Base-by-base conservation (phyloP, 2,113 vertebrate species). In the Tenebrosternarchus preto region DNA sequence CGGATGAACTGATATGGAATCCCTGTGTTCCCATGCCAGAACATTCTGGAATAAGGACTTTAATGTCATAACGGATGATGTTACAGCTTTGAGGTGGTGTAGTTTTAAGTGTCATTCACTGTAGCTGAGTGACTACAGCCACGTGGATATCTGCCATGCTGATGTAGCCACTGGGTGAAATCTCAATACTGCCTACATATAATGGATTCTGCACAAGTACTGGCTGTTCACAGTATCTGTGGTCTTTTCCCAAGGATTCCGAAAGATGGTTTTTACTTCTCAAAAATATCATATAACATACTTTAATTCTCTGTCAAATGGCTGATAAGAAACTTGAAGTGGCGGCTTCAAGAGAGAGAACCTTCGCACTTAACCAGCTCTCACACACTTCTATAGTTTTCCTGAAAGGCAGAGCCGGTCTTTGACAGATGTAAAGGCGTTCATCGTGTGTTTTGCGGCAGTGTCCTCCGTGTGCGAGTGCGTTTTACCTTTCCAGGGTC, bases 1-100 rank as follows among this genome's bases (percentile, higher is more conserved):
- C 84, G 81, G 82, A 79, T 84, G 82, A 70, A 78, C 53, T 76
- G 80, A 77, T 70, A 71, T 55, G 22, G 73, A 66, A 59, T 46
- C 53, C 56, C 39, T 29, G 27, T 8, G 31, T 68, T 68, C 78
- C 25, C 70, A 60, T 60, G 15, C 11, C 55, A 72, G 59, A 79
- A 24, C 16, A 66, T 3, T 17, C 31, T 29, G 39, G 46, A 67
- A 75, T 27, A 16, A 72, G 20, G 12, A 53, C 56, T 8, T 66
- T 68, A 36, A 31, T 85, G 59, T 53, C 29, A 72, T 43, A 25
- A 55, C n/a, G 50, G 67, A 56, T 59, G 77, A n/a, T 8, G 9
- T 59, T 63, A 56, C 15, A 19, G 19, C 55, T 63, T 20, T 53
- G n/a, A 64, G 72, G 69, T 56, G 60, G 50, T 69, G 79, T 59